Evolutionary conservation across 1,140 invertebrate genomes (phyloP).

Genomic region (Babylonia areolata): DNA sequence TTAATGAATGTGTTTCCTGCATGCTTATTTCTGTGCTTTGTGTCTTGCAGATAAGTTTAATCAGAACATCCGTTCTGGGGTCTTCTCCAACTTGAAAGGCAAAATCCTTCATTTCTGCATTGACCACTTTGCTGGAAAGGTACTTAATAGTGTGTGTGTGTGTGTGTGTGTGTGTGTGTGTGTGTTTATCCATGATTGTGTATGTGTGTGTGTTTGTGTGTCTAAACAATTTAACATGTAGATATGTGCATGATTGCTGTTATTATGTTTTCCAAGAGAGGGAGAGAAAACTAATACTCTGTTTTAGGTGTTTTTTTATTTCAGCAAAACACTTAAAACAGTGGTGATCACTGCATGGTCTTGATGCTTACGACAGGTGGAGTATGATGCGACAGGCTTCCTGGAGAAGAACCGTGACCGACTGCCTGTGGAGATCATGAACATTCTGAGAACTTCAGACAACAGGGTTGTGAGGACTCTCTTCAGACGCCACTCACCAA

Average conservation of each 20-base stretch:
- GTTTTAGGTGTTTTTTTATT: too few relatives aligned
- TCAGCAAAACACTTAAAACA: too few relatives aligned
- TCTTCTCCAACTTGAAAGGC: slow-evolving; percentile 85
- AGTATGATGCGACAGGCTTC: slow-evolving; percentile 87
- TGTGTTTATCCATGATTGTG: too few relatives aligned
- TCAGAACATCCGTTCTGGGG: slow-evolving; percentile 85
- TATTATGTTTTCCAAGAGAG: too few relatives aligned
- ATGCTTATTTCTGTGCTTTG: neutral
- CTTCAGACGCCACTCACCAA: slow-evolving; percentile 92
- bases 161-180: too few relatives aligned
- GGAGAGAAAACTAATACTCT: too few relatives aligned
- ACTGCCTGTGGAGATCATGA: slow-evolving; percentile 86
- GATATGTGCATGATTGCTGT: too few relatives aligned
- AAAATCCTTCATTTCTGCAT: slow-evolving; percentile 80
- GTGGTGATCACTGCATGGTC: too few relatives aligned
- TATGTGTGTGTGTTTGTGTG: too few relatives aligned
- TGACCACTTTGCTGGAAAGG: slow-evolving; percentile 73
- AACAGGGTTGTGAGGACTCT: slow-evolving; percentile 85
- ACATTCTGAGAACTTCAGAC: slow-evolving; percentile 85
- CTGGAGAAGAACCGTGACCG: slow-evolving; percentile 91
- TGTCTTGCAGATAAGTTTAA: slow-evolving; percentile 86
- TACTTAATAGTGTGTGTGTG: too few relatives aligned
- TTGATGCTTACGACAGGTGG: slow-evolving; percentile 79
- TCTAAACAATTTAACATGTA: too few relatives aligned
- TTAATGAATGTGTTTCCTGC: too few relatives aligned